A percentile compares a stretch with the other conserved stretches of the same genome.
Conservation (phyloP, 2,113 vertebrate genomes). For the Zosterops lateralis region DNA sequence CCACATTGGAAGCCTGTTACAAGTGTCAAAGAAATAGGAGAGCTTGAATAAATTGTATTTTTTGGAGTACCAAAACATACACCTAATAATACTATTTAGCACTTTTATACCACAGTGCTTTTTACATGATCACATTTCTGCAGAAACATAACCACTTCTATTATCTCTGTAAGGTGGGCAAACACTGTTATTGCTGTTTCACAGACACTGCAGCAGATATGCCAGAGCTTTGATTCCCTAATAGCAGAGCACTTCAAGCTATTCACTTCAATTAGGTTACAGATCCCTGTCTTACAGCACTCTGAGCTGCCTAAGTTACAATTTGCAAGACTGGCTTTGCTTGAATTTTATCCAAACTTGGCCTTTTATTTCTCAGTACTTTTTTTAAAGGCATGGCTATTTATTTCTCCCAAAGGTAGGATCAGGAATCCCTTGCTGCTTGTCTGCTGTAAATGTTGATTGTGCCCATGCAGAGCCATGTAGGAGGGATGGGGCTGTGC, state of each 20-base stretch:
- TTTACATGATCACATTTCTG: slow-evolving; percentile 1
- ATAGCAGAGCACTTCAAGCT: slow-evolving; percentile 6
- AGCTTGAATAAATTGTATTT: slow-evolving; percentile 21
- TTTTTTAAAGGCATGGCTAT: neutral
- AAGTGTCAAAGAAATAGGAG: slow-evolving; percentile 52
- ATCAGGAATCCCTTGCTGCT: neutral
- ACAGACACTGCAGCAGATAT: neutral
- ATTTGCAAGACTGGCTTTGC: neutral
- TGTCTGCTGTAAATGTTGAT: neutral
- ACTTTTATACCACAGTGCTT: neutral
- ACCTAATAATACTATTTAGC: slow-evolving; percentile 45
- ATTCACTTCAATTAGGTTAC: slow-evolving; percentile 18
- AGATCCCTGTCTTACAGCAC: neutral
- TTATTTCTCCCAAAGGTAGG: neutral
- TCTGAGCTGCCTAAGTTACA: neutral
- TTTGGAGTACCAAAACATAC: slow-evolving; percentile 43
- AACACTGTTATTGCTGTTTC: slow-evolving; percentile 37
- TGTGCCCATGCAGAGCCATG: rapidly evolving
- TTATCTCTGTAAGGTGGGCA: slow-evolving; percentile 38
- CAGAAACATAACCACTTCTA: neutral
- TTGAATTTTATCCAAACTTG: neutral
- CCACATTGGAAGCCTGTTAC: slow-evolving; percentile 49
- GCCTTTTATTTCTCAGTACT: neutral
- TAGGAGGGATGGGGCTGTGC: neutral
- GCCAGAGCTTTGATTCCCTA: slow-evolving; percentile 35